Base-by-base conservation (phyloP, 2,888 invertebrate species). In the Ariolimax columbianus region DNA sequence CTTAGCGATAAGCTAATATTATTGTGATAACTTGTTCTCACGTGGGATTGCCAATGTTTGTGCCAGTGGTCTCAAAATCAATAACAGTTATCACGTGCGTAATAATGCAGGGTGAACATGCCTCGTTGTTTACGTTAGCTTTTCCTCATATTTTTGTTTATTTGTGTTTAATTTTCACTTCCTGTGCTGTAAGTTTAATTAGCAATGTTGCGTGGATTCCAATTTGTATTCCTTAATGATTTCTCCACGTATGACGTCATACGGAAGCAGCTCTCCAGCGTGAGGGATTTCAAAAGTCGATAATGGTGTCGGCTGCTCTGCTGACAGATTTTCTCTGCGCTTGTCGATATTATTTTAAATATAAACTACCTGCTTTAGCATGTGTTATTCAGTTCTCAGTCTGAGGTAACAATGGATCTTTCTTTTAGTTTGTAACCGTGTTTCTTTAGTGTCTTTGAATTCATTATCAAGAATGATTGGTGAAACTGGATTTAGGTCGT, bases 241-340 rank as follows among this genome's bases (percentile, higher is more conserved):
- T 70, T 70, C 30, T 63, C 43, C 43, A 7, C 26, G 30, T 30
- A 43, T 73, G 73, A 73, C 73, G 73, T 73, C 73, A 73, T 36
- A 30, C 30, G 11, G 43, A 11, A 11, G n/a, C 73, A 73, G n/a
- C 40, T n/a, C 40, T n/a, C 0, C 43, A 7, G n/a, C 3, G 30
- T n/a, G 43, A 2, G 38, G n/a, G 43, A 73, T 73, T 73, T 47
- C 73, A 73, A 73, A 73, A 73, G 36, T 73, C 73, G 73, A 73
- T 63, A 73, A 73, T 73, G 73, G 73, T 47, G 73, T 43, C 73
- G 26, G 9, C n/a, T 23, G 43, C n/a, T 43, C n/a, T 38, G 17
- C 26, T 73, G 43, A 26, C 47, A 9, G 43, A 1, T 73, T 40
- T 26, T 47, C n/a, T 4, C n/a, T 7, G 7, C 30, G 14, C n/a